Base-by-base conservation (phyloP, 1,140 invertebrate species). In the Manduca sexta region DNA sequence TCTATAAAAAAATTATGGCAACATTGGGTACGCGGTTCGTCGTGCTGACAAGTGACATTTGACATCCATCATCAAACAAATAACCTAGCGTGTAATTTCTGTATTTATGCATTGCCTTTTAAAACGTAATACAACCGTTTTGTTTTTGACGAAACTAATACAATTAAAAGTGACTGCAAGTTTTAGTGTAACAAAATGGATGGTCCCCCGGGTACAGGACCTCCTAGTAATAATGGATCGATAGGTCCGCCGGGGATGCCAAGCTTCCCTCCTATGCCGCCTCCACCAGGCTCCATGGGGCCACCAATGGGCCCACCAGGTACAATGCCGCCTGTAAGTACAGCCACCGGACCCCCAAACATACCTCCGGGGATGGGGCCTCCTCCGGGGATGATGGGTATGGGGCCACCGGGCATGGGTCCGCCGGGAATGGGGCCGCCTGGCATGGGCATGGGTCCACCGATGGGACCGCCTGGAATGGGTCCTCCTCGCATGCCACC, bases 171-270 rank as follows among this genome's bases (percentile, higher is more conserved):
- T n/a, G n/a, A n/a, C n/a, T n/a, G n/a, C n/a, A n/a, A n/a, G n/a
- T n/a, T n/a, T n/a, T n/a, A 26, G 21, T 26, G 8, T 26, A 26
- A 26, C 13, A 11, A 14, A 39, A 81, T 84, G 80, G 80, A 81
- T 11, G 76, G 69, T 15, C 77, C 80, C 16, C 74, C 80, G 8
- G 79, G 80, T 14, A 79, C 72, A 8, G 71, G 67, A 16, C 64
- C 70, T 12, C 42, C 56, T 11, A 65, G 50, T 53, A 76, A 68
- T 41, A 70, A 55, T 60, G 69, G 68, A 30, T 40, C 74, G 3
- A 67, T 81, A 54, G 74, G 64, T 34, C 78, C 84, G 11, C 83
- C 80, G 51, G 74, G 71, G 10, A 77, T 84, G 64, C 59, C 74
- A 50, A 71, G 47, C 44, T 82, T 77, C 67, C 77, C 77, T 14